A percentile compares a stretch with the other conserved stretches of the same genome.
phyloP scores from a whole-genome alignment of 2,888 invertebrate species.

The Drosophila pseudotakahashii region DNA sequence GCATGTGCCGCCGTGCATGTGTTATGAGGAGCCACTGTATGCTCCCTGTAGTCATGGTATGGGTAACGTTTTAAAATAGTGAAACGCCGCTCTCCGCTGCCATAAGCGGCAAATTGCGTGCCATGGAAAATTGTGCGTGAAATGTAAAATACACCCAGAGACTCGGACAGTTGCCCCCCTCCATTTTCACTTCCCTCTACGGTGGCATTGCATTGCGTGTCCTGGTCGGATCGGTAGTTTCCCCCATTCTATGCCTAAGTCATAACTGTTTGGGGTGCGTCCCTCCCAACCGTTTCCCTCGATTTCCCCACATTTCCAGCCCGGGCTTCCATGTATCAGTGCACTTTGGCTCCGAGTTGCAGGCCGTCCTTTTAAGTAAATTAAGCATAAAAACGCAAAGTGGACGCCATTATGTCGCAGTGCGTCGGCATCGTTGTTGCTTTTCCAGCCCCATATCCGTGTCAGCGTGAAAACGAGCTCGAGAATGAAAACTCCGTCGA shows the following conservation, averaged over 20 bases:
- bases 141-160: constrained; percentile 75
- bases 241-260: constrained; percentile 49
- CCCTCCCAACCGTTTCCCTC: constrained; percentile 37
- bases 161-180: constrained; percentile 8
- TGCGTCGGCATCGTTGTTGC: constrained; percentile 52
- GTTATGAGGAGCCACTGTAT: constrained; percentile 58
- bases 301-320: constrained; percentile 3
- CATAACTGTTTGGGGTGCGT: constrained; percentile 50
- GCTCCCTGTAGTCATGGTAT: neutral
- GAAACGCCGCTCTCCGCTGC: constrained; percentile 34
- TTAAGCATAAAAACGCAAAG: constrained; percentile 82
- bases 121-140: constrained; percentile 81
- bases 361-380: constrained; percentile 80
- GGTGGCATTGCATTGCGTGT: constrained; percentile 64
- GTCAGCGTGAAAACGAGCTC: constrained; percentile 32
- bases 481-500: constrained; percentile 24
- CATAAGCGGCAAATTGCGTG: constrained; percentile 80
- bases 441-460: constrained; percentile 2
- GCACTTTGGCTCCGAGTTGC: constrained; percentile 35
- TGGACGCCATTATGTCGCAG: constrained; percentile 82
- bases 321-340: constrained; percentile 33
- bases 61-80: constrained; percentile 48
- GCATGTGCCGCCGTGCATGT: constrained; percentile 69
- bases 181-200: neutral
- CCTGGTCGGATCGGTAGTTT: constrained; percentile 25